Conservation (phyloP, 2,113 vertebrate genomes). For the Aramus guarauna region DNA sequence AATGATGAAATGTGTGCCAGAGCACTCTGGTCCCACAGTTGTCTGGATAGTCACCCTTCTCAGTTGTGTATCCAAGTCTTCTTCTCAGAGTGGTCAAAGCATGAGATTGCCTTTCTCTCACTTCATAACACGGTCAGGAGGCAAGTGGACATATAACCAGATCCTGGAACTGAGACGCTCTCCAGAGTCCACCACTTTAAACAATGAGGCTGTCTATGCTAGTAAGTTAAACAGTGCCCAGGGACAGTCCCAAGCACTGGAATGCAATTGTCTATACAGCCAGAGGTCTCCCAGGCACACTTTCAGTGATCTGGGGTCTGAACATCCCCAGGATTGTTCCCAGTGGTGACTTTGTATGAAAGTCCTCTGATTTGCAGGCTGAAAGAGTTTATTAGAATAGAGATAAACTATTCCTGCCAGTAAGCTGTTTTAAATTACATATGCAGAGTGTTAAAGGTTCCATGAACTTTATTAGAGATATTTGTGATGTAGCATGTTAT, state of each 20-base stretch:
- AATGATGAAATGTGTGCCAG: background rate
- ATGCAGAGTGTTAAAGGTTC: background rate
- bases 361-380: background rate
- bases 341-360: background rate
- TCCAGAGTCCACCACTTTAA: background rate
- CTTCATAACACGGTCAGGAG: background rate
- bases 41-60: background rate
- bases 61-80: background rate
- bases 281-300: background rate
- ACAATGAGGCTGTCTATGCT: background rate
- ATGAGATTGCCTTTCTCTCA: background rate
- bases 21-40: background rate
- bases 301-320: background rate
- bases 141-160: background rate
- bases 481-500: background rate
- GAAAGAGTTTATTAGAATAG: background rate
- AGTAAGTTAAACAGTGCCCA: background rate
- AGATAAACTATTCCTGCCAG: background rate
- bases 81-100: background rate
- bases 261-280: background rate
- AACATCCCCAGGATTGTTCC: background rate
- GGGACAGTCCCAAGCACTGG: background rate
- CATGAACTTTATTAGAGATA: background rate
- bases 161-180: background rate
- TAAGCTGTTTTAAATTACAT: background rate